Conservation (phyloP, 1,140 invertebrate genomes). For the Latrodectus geometricus region DNA sequence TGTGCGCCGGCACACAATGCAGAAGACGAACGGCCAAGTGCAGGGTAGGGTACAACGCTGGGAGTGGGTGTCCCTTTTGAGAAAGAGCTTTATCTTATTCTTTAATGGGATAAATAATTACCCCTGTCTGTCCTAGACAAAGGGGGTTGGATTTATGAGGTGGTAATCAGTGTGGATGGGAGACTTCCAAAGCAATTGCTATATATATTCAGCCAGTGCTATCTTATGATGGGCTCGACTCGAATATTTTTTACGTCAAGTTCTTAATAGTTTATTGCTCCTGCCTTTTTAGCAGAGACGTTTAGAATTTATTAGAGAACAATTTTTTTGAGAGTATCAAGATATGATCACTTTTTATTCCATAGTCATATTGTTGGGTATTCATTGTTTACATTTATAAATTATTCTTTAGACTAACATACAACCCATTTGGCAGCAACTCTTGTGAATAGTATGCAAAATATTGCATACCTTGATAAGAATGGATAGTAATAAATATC, state of each 20-base stretch:
- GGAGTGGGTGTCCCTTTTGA: constrained; percentile 46
- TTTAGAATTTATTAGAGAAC: constrained; percentile 45
- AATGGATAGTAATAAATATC: too few species aligned
- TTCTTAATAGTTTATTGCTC: constrained; percentile 38
- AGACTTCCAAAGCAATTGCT: background rate
- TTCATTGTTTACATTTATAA: constrained; percentile 47
- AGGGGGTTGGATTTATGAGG: constrained; percentile 22
- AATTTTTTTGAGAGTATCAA: background rate
- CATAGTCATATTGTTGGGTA: background rate
- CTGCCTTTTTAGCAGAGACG: background rate
- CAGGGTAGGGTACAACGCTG: constrained; percentile 26
- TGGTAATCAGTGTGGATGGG: constrained; percentile 31
- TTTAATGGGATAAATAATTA: constrained; percentile 57
- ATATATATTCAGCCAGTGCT: background rate
- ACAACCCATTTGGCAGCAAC: constrained; percentile 3
- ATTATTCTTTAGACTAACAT: constrained; percentile 18
- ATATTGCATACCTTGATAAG: background rate
- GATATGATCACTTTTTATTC: constrained; percentile 15
- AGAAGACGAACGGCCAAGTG: constrained; percentile 40
- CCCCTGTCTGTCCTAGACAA: constrained; percentile 44
- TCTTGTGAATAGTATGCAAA: background rate
- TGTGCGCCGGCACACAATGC: constrained; percentile 19
- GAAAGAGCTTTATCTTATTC: constrained; percentile 43
- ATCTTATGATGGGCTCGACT: constrained; percentile 36
- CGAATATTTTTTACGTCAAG: background rate